A percentile compares a stretch with the other conserved stretches of the same genome.
phyloP scores from a whole-genome alignment of 2,888 invertebrate genomes.

The Nomada fucata region DNA sequence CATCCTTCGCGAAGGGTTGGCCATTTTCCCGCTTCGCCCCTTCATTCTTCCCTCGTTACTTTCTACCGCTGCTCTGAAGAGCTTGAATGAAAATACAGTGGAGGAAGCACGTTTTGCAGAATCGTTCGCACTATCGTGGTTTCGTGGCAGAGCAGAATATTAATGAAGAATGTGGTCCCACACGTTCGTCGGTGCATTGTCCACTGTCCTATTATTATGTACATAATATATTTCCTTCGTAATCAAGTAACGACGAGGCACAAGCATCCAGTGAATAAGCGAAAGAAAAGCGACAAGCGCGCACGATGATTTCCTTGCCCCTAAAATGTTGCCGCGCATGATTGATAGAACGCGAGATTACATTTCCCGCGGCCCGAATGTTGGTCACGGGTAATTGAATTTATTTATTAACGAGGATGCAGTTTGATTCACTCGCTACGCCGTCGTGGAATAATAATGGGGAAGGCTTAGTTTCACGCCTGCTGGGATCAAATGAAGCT shows the following conservation, averaged over 20 bases:
- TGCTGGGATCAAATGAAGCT: background rate
- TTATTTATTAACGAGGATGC: conserved; percentile 28
- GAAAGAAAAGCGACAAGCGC: no score
- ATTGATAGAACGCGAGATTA: background rate
- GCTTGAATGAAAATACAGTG: conserved; percentile 45
- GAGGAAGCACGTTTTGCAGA: conserved; percentile 53
- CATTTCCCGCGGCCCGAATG: background rate
- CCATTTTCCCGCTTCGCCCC: conserved; percentile 23
- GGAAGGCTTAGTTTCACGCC: background rate
- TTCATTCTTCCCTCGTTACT: conserved; percentile 51
- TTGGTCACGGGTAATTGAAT: conserved; percentile 13
- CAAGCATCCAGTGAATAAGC: no score
- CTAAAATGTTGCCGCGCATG: background rate
- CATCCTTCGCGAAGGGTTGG: conserved; percentile 29
- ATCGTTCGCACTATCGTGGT: conserved; percentile 61
- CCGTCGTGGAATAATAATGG: background rate
- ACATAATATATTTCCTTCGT: no score
- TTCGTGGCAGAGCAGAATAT: conserved; percentile 50
- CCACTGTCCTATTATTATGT: background rate
- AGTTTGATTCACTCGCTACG: conserved; percentile 7
- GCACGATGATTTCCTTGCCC: background rate
- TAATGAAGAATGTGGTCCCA: conserved; percentile 34
- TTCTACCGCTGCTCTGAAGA: conserved; percentile 20
- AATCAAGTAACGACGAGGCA: no score
- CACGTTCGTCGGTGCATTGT: background rate